Evolutionary conservation across 2,113 vertebrate species (phyloP).

Genomic region (Chionomys nivalis): DNA sequence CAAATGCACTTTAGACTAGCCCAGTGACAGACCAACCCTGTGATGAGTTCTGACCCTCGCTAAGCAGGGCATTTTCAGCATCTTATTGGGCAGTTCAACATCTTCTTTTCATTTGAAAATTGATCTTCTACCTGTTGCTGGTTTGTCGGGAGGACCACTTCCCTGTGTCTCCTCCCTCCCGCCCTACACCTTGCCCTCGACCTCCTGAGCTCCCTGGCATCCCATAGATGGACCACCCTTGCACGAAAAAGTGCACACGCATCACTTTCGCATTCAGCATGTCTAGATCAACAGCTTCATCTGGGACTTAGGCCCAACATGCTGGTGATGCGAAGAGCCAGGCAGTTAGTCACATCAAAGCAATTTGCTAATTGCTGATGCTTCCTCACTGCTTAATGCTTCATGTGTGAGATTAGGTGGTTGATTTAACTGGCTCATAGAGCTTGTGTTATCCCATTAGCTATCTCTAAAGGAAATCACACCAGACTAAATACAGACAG

Average conservation of each 20-base stretch:
- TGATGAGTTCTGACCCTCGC: not conserved
- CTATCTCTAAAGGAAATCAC: slow-evolving; percentile 73
- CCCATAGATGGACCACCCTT: slow-evolving; percentile 8
- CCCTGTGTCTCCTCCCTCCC: not conserved
- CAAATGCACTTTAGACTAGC: not conserved
- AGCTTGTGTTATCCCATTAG: slow-evolving; percentile 77
- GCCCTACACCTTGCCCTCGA: not conserved
- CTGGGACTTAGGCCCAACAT: slow-evolving; percentile 81
- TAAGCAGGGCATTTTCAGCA: not conserved
- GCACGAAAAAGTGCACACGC: slow-evolving; percentile 12
- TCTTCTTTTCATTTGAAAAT: not conserved
- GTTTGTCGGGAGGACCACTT: not conserved
- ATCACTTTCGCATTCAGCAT: slow-evolving; percentile 73
- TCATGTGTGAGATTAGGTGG: slow-evolving; percentile 85
- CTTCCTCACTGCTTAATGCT: slow-evolving; percentile 85
- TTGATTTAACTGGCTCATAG: slow-evolving; percentile 84
- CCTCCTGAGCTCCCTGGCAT: slow-evolving; percentile 49
- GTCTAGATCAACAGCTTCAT: slow-evolving; percentile 57
- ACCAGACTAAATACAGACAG: slow-evolving; percentile 61
- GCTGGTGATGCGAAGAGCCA: slow-evolving; percentile 74
- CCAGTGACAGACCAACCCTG: not conserved
- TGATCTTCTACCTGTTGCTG: not conserved
- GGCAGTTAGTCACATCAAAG: slow-evolving; percentile 85
- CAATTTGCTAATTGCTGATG: slow-evolving; percentile 84
- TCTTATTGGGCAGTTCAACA: not conserved